These are phyloP conservation scores for Bombus turneri DNA, from an alignment of 1,140 invertebrate species.

Conservation along the genomic window DNA sequence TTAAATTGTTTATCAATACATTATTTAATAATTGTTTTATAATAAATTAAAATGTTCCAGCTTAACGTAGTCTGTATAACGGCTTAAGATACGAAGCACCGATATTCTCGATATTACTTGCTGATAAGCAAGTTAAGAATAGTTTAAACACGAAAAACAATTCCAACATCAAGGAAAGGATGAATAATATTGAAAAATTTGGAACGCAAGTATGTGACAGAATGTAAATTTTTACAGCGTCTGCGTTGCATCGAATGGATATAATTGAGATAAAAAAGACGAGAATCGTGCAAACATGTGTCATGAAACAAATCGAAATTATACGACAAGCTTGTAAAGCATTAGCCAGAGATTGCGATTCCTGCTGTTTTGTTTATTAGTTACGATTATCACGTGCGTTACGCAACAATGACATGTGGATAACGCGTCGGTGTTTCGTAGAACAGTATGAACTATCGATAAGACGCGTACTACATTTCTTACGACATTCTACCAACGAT, in stretches of 20 bases:
- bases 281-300: no score
- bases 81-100: neutral
- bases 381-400: constrained; percentile 20
- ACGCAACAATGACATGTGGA: constrained; percentile 22
- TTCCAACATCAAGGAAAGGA: neutral
- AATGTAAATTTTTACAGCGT: neutral
- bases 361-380: constrained; percentile 17
- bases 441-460: neutral
- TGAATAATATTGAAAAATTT: neutral
- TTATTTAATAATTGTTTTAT: no score
- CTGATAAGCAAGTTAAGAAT: neutral
- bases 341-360: neutral
- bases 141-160: neutral
- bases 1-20: neutral
- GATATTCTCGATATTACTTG: neutral
- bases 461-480: neutral
- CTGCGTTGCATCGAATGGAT: neutral
- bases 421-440: neutral
- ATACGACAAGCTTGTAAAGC: neutral
- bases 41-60: no score
- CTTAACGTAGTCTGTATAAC: no score
- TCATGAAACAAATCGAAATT: neutral
- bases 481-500: neutral
- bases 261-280: neutral
- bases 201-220: neutral